Percentiles rank a stretch among this genome's conserved stretches.
Evolutionary conservation across 1,140 invertebrate genomes (phyloP).

Genomic region (Pogonus chalceus): DNA sequence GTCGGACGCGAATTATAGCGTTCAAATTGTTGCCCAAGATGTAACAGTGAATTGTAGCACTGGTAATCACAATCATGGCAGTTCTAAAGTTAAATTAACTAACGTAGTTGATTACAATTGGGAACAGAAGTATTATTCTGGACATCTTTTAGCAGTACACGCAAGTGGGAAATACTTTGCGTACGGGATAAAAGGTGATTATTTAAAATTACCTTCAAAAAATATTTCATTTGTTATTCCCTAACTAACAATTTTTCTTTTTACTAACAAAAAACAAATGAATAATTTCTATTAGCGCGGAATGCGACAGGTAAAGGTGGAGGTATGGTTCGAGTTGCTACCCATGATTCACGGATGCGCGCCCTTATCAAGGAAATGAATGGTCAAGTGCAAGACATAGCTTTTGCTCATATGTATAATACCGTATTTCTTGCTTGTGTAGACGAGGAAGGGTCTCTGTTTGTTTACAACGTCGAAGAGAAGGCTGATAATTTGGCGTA

Average conservation of each 20-base stretch:
- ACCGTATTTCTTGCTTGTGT: conserved; percentile 75
- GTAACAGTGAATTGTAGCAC: conserved; percentile 60
- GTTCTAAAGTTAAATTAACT: conserved; percentile 81
- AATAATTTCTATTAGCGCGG: not conserved
- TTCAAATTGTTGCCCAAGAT: conserved; percentile 54
- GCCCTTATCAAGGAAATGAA: conserved; percentile 77
- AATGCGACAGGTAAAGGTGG: conserved; percentile 44
- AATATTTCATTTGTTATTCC: not conserved
- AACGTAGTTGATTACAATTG: conserved; percentile 88
- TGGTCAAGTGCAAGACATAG: conserved; percentile 75
- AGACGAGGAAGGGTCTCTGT: conserved; percentile 71
- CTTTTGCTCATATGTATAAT: conserved; percentile 72
- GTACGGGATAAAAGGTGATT: conserved; percentile 76
- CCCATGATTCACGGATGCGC: conserved; percentile 59
- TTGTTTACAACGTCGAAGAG: conserved; percentile 68
- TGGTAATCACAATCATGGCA: conserved; percentile 60
- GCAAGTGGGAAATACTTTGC: conserved; percentile 75
- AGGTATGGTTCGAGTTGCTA: conserved; percentile 75
- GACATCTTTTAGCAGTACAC: conserved; percentile 82
- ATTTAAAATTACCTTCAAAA: not conserved
- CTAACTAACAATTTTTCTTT: not conserved
- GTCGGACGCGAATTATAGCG: conserved; percentile 56
- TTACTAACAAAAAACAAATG: conserved; percentile 31
- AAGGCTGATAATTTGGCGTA: conserved; percentile 46
- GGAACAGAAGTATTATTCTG: conserved; percentile 77